These are phyloP conservation scores for Sylvia atricapilla DNA, from an alignment of 2,113 vertebrate genomes.

Conservation along the genomic window DNA sequence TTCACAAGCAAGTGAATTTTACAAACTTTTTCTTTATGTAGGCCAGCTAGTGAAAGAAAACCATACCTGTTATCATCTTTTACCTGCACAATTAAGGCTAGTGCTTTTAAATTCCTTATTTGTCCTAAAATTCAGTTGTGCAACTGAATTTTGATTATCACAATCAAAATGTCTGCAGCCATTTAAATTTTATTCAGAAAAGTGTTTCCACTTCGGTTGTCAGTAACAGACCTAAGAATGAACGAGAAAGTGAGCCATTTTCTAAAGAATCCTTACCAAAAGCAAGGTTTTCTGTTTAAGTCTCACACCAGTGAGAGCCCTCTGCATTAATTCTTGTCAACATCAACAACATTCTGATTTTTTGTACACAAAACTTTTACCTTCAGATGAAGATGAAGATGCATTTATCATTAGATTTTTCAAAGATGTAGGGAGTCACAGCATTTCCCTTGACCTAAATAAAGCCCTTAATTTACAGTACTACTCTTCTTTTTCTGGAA, in stretches of 20 bases:
- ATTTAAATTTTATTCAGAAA: not conserved
- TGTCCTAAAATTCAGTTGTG: not conserved
- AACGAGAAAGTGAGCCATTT: not conserved
- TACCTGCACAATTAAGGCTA: not conserved
- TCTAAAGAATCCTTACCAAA: not conserved
- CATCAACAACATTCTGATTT: not conserved
- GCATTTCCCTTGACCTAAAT: not conserved
- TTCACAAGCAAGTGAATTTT: not conserved
- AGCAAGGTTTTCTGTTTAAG: not conserved
- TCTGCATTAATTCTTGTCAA: not conserved
- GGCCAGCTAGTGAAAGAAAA: not conserved
- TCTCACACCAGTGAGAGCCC: not conserved
- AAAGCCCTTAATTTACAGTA: not conserved
- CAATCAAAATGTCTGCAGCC: not conserved
- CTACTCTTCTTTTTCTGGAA: not conserved
- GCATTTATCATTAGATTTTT: not conserved
- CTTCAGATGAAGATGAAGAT: not conserved
- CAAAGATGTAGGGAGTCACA: not conserved
- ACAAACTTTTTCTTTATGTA: not conserved
- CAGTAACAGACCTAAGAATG: not conserved
- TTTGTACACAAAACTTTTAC: not conserved
- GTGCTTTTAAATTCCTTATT: not conserved
- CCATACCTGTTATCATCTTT: not conserved
- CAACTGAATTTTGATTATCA: accelerated
- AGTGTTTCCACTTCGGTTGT: not conserved